Evolutionary conservation across 2,797 vertebrate genomes (phyloP).

Genomic region (Paramormyrops hopkinsi): DNA sequence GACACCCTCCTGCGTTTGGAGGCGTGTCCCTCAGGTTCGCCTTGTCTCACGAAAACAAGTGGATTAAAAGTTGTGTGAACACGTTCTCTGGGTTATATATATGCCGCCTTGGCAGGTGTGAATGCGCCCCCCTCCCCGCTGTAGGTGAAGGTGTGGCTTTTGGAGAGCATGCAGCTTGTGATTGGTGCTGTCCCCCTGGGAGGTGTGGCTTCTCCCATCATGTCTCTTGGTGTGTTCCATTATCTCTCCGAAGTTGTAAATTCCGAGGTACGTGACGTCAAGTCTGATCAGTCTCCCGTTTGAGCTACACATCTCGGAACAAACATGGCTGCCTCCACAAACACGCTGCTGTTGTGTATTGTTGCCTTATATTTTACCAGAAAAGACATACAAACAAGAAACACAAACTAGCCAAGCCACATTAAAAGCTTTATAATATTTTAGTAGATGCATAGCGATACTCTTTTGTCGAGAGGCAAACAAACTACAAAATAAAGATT

Average conservation of each 20-base stretch:
- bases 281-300: not conserved
- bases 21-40: not conserved
- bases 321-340: not conserved
- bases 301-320: not conserved
- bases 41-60: not conserved
- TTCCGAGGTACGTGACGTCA: not conserved
- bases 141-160: not conserved
- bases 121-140: not conserved
- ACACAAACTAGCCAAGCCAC: not conserved
- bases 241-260: not conserved
- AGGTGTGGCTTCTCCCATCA: not conserved
- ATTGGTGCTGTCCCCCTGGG: not conserved
- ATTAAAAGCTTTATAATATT: not conserved
- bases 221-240: not conserved
- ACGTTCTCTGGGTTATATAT: not conserved
- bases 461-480: too few species aligned
- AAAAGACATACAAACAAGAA: not conserved
- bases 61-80: not conserved
- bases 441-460: not conserved
- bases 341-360: not conserved
- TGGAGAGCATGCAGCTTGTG: not conserved
- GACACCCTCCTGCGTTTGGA: not conserved
- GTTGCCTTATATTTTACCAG: not conserved
- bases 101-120: not conserved
- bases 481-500: not conserved